Evolutionary conservation across 2,113 vertebrate species (phyloP).

Genomic region (Ciconia boyciana): DNA sequence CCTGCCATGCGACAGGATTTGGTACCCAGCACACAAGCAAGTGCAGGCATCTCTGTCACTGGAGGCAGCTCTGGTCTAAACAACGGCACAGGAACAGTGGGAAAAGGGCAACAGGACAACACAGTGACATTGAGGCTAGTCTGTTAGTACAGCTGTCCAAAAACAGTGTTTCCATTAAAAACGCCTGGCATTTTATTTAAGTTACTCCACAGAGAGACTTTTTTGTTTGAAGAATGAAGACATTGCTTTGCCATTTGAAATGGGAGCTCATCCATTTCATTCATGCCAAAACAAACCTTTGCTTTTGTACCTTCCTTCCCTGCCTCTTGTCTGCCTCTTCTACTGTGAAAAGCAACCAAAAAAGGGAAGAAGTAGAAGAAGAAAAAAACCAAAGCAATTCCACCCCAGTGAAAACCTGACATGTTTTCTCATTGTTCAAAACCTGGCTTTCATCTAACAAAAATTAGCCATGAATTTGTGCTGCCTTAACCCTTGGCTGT

Average conservation of each 20-base stretch:
- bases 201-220: not conserved
- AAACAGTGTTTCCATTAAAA: not conserved
- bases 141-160: not conserved
- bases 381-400: not conserved
- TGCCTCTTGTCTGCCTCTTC: not conserved
- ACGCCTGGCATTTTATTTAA: not conserved
- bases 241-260: not conserved
- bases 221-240: not conserved
- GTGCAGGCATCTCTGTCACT: not conserved
- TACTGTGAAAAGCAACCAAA: not conserved
- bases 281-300: not conserved
- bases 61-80: not conserved
- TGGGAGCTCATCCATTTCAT: not conserved
- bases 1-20: not conserved
- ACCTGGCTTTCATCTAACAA: not conserved
- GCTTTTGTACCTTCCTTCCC: not conserved
- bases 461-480: not conserved
- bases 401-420: not conserved
- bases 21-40: not conserved
- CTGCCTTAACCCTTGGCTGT: not conserved
- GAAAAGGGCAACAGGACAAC: not conserved
- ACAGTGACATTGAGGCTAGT: not conserved
- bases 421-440: not conserved
- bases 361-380: not conserved
- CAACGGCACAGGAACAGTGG: rapidly evolving